These are phyloP conservation scores for Pogoniulus pusillus DNA, from an alignment of 2,797 vertebrate genomes.

Conservation along the genomic window DNA sequence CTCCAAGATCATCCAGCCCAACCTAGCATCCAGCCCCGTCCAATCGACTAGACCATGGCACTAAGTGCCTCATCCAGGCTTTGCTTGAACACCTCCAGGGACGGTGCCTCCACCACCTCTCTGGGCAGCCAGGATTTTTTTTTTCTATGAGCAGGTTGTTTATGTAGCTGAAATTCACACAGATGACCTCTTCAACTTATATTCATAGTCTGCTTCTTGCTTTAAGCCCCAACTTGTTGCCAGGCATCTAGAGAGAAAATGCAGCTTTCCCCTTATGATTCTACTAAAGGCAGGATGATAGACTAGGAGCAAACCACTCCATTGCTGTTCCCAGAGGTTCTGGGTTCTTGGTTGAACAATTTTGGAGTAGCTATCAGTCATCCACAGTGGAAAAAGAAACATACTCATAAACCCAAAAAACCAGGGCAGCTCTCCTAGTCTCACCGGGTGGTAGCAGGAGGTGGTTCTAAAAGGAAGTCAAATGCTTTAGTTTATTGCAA, in stretches of 20 bases:
- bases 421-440: neutral
- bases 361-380: constrained; percentile 6
- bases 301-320: neutral
- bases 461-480: constrained; percentile 27
- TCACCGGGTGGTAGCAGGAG: constrained; percentile 15
- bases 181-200: neutral
- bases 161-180: neutral
- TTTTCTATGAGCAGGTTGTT: neutral
- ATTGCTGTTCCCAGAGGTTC: neutral
- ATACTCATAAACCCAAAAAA: constrained; percentile 4
- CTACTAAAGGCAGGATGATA: neutral
- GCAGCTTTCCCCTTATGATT: neutral
- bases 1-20: no score
- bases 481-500: constrained; percentile 35
- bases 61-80: no score
- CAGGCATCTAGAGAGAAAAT: neutral
- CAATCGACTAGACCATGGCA: no score
- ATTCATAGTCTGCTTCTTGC: neutral
- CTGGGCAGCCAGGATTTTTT: neutral
- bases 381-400: constrained; percentile 49
- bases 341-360: neutral
- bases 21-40: no score
- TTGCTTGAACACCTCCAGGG: no score
- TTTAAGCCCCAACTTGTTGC: neutral
- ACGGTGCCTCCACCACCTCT: no score